These are phyloP conservation scores for Lacerta viridis DNA, from an alignment of 2,797 vertebrate genomes.

Conservation along the genomic window DNA sequence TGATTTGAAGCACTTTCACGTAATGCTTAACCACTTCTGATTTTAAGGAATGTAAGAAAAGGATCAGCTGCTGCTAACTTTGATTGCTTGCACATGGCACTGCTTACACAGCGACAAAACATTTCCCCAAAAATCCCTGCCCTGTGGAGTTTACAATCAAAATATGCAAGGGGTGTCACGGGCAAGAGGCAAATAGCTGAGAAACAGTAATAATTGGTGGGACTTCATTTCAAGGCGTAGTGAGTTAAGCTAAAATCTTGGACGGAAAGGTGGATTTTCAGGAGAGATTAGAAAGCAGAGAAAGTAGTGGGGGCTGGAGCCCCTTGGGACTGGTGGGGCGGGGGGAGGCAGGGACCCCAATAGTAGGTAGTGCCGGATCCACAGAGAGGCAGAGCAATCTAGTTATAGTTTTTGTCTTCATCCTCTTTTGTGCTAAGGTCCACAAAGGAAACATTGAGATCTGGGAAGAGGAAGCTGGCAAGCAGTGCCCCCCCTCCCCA, in stretches of 20 bases:
- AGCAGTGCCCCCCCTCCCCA: too few relatives aligned
- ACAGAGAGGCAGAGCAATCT: too few relatives aligned
- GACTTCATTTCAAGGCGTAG: neutral
- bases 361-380: too few relatives aligned
- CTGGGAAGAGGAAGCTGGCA: too few relatives aligned
- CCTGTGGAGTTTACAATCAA: slow-evolving; percentile 8
- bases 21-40: slow-evolving; percentile 25
- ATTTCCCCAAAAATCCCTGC: neutral
- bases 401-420: too few relatives aligned
- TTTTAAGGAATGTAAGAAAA: slow-evolving; percentile 55
- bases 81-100: neutral
- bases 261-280: neutral
- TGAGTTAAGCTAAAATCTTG: neutral
- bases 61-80: neutral
- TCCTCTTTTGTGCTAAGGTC: too few relatives aligned
- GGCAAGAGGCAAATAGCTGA: neutral
- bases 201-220: neutral
- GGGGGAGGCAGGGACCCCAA: neutral
- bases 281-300: neutral
- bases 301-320: too few relatives aligned
- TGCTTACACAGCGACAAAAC: neutral
- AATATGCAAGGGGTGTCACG: neutral
- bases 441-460: too few relatives aligned
- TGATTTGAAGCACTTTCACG: slow-evolving; percentile 37
- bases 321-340: too few relatives aligned